These are phyloP conservation scores for Drosophila niveifrons DNA, from an alignment of 2,888 invertebrate species.

Conservation along the genomic window DNA sequence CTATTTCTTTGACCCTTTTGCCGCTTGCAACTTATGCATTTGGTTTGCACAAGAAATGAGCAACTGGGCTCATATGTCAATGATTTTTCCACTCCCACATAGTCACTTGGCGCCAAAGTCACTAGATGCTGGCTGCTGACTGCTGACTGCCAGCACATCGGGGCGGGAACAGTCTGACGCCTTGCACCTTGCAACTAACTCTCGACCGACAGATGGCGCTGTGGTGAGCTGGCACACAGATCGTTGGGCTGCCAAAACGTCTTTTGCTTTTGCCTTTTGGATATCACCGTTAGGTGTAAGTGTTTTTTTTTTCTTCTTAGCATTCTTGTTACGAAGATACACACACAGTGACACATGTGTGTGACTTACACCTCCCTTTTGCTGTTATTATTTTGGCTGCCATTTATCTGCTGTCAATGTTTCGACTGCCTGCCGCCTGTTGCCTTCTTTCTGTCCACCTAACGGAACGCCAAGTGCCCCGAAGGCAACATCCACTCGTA, in stretches of 20 bases:
- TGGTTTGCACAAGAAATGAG: slow-evolving; percentile 64
- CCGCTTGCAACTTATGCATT: slow-evolving; percentile 69
- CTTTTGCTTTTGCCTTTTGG: slow-evolving; percentile 23
- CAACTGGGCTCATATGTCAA: slow-evolving; percentile 78
- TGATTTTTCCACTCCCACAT: slow-evolving; percentile 68
- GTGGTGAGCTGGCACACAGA: slow-evolving; percentile 17
- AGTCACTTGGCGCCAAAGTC: slow-evolving; percentile 56
- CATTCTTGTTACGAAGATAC: not conserved
- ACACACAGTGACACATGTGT: slow-evolving; percentile 17
- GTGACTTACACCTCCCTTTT: slow-evolving; percentile 70
- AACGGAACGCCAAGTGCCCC: slow-evolving; percentile 20
- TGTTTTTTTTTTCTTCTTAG: not conserved
- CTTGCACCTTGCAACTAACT: slow-evolving; percentile 54
- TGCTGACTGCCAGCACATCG: slow-evolving; percentile 14
- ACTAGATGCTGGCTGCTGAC: slow-evolving; percentile 42
- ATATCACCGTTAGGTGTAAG: slow-evolving; percentile 32
- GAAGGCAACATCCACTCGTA: slow-evolving; percentile 6
- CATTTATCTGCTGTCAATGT: slow-evolving; percentile 83
- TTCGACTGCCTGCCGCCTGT: slow-evolving; percentile 62
- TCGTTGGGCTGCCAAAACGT: slow-evolving; percentile 40
- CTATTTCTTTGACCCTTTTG: not conserved
- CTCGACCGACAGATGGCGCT: slow-evolving; percentile 52
- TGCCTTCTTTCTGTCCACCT: slow-evolving; percentile 51
- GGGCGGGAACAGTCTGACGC: slow-evolving; percentile 29
- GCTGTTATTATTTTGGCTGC: slow-evolving; percentile 83